These are phyloP conservation scores for Fulica atra DNA, from an alignment of 2,113 vertebrate species.

Conservation along the genomic window DNA sequence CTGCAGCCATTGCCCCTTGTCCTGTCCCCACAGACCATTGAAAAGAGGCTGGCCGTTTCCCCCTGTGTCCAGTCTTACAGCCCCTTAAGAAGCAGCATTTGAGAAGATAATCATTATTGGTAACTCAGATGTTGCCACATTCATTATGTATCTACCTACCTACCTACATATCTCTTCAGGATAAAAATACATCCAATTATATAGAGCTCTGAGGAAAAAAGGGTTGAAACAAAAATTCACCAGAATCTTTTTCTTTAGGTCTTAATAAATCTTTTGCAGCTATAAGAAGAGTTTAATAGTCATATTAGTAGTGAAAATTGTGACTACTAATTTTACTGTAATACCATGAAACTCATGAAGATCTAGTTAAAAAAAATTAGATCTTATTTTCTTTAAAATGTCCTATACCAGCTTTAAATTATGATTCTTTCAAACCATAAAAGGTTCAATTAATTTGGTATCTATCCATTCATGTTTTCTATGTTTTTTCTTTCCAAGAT, in stretches of 20 bases:
- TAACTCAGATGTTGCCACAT: neutral
- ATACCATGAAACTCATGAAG: neutral
- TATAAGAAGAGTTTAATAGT: neutral
- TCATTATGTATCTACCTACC: neutral
- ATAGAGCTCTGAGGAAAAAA: neutral
- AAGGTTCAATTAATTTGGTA: neutral
- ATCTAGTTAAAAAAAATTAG: neutral
- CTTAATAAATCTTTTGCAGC: neutral
- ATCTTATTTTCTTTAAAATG: neutral
- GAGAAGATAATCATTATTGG: neutral
- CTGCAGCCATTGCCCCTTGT: too few species aligned
- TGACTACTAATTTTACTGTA: neutral
- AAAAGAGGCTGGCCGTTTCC: too few species aligned
- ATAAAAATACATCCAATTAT: neutral
- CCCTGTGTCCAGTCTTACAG: neutral
- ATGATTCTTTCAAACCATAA: neutral
- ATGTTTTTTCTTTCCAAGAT: slow-evolving; percentile 21
- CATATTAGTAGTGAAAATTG: neutral
- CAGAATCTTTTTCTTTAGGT: neutral
- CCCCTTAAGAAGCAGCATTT: neutral
- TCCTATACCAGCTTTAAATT: neutral
- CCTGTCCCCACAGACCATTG: too few species aligned
- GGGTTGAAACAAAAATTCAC: neutral
- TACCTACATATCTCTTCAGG: neutral
- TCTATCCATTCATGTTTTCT: neutral